These are phyloP conservation scores for Ptilodon capucinus DNA, from an alignment of 2,888 invertebrate genomes.

Conservation along the genomic window DNA sequence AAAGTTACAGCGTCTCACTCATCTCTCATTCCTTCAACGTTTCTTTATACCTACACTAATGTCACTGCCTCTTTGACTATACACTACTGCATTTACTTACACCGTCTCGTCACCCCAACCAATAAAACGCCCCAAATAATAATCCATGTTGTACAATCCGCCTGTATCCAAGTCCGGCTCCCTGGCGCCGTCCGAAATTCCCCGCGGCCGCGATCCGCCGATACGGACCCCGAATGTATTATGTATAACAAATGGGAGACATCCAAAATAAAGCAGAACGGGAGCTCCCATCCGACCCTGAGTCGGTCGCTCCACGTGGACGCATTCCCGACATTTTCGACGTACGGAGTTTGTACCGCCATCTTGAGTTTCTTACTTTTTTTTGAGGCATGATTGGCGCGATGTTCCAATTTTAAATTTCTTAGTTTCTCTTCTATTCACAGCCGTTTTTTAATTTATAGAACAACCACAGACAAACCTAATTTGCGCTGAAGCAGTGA, in stretches of 20 bases:
- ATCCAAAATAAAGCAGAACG: constrained; percentile 75
- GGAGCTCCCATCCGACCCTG: constrained; percentile 64
- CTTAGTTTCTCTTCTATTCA: no score
- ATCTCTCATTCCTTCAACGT: no score
- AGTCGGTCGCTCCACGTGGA: constrained; percentile 63
- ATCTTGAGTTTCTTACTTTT: constrained; percentile 30
- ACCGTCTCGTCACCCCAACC: background rate
- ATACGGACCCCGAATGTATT: constrained; percentile 77
- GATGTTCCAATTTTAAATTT: constrained; percentile 21
- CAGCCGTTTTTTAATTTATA: no score
- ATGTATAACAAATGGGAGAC: constrained; percentile 82
- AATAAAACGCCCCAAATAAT: constrained; percentile 5
- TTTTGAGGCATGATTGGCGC: constrained; percentile 22
- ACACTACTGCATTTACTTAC: background rate
- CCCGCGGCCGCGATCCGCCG: constrained; percentile 73
- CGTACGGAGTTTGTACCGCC: constrained; percentile 36
- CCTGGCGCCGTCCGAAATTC: constrained; percentile 79
- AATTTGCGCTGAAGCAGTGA: no score
- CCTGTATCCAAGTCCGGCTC: constrained; percentile 58
- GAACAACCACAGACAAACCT: no score
- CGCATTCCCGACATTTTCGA: constrained; percentile 71
- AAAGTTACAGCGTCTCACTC: no score
- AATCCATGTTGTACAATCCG: constrained; percentile 35
- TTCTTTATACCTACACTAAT: no score
- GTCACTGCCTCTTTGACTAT: no score